These are phyloP conservation scores for Linnaemya tessellans DNA, from an alignment of 2,888 invertebrate species.

Conservation along the genomic window DNA sequence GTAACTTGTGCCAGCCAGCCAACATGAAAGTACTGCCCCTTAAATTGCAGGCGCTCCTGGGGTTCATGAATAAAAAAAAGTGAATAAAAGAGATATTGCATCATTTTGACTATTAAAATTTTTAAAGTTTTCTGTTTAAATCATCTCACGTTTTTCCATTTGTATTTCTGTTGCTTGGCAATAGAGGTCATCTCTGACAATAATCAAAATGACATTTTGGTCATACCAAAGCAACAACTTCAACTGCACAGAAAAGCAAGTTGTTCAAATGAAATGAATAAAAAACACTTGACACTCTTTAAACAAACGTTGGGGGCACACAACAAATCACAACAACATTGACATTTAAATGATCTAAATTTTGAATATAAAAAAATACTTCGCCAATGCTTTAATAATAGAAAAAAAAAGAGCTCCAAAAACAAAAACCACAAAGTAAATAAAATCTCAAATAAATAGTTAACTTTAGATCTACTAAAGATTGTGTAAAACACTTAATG, in stretches of 20 bases:
- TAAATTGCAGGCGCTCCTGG: not conserved
- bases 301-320: conserved; percentile 23
- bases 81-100: conserved; percentile 33
- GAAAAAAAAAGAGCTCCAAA: not conserved
- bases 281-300: conserved; percentile 67
- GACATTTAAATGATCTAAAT: conserved; percentile 71
- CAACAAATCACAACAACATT: conserved; percentile 62
- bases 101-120: conserved; percentile 36
- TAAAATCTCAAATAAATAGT: conserved; percentile 30
- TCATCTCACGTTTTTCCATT: conserved; percentile 67
- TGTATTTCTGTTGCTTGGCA: conserved; percentile 28
- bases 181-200: conserved; percentile 67
- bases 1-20: not conserved
- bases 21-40: not conserved
- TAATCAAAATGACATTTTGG: conserved; percentile 68
- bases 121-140: conserved; percentile 28
- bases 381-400: conserved; percentile 63
- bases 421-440: conserved; percentile 22
- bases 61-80: not conserved
- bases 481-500: conserved; percentile 5
- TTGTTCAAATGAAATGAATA: conserved; percentile 38
- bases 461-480: conserved; percentile 8
- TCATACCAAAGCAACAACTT: conserved; percentile 57
- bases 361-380: conserved; percentile 36
- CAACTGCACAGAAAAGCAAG: conserved; percentile 15